Evolutionary conservation across 2,888 invertebrate species (phyloP), one percentile per base, ranked within the genome.

Genomic region (Blastobasis lacticolella): DNA sequence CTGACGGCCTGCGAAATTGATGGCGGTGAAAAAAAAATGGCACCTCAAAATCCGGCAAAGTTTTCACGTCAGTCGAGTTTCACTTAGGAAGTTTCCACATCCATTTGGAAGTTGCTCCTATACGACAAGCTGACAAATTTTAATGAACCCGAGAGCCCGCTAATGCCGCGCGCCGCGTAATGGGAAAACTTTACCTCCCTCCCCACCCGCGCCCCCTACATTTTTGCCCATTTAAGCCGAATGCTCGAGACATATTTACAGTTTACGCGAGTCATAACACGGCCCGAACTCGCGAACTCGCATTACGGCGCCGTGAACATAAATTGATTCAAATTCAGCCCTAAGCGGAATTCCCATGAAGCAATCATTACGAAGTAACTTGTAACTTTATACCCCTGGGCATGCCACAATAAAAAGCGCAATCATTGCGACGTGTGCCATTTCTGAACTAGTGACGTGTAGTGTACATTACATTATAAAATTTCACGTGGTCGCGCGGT

Each of bases 11-110:
- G 82, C 75, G 82, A 83, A 88, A 88, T 88, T 87, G 87, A 88
- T 87, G 87, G 82, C 72, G 79, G 69, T 70, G 75, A 78, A 82
- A 86, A 86, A 23, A 23, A 83, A 78, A 67, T 74, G 70, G 71
- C 65, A n/a, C 69, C 73, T 75, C 77, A 71, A 82, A 85, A 84
- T 81, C 75, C 78, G 69, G 62, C 69, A 62, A 82, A 86, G 69
- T 88, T 88, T 86, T 86, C 75, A 86, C 85, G 87, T 88, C 87
- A 87, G 69, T 76, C 81, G 75, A 81, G 84, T 85, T 87, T 87
- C 88, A 87, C 87, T 88, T 87, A 85, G 75, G 75, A 85, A 87
- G 86, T 88, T 87, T 81, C 75, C 74, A 85, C 87, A 87, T 87
- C 86, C 83, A 88, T 86, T 87, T 77, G 72, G 72, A 86, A 87